A percentile compares a stretch with the other conserved stretches of the same genome.
phyloP scores from a whole-genome alignment of 2,888 invertebrate species.

The Allolobophora icterica region DNA sequence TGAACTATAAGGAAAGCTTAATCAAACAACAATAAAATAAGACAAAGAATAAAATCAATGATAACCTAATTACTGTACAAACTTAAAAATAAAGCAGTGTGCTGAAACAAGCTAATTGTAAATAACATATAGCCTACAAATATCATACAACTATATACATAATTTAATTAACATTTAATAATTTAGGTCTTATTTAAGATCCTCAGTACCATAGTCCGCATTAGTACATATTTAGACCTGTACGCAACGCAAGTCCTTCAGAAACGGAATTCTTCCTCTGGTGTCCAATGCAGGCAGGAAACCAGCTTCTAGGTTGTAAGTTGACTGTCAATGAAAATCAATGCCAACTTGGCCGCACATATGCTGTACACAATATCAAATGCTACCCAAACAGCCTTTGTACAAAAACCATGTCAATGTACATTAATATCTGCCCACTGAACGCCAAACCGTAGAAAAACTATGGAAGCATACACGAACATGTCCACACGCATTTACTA shows the following conservation, averaged over 20 bases:
- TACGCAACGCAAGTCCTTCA: not conserved
- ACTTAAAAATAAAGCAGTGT: not conserved
- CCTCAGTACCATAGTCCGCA: not conserved
- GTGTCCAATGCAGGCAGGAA: not conserved
- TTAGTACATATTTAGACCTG: not conserved
- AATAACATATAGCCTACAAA: not conserved
- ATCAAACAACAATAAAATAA: not conserved
- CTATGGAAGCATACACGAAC: not conserved
- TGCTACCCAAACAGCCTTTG: not conserved
- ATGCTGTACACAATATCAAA: not conserved
- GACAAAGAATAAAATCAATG: not conserved
- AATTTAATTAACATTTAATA: not conserved
- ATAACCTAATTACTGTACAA: not conserved
- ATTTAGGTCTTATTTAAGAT: not conserved
- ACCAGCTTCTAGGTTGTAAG: not conserved
- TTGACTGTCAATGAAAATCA: not conserved
- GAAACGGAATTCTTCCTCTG: not conserved
- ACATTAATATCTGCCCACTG: not conserved
- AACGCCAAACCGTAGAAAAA: not conserved
- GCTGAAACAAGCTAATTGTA: not conserved
- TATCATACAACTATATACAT: not conserved
- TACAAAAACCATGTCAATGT: not conserved
- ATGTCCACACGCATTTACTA: not conserved
- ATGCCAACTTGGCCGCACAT: not conserved
- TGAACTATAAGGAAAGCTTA: not conserved